Percentiles rank a stretch among this genome's conserved stretches.
These are phyloP conservation scores for Drosophila busckii DNA, from an alignment of 1,140 invertebrate species.

Conservation along the genomic window DNA sequence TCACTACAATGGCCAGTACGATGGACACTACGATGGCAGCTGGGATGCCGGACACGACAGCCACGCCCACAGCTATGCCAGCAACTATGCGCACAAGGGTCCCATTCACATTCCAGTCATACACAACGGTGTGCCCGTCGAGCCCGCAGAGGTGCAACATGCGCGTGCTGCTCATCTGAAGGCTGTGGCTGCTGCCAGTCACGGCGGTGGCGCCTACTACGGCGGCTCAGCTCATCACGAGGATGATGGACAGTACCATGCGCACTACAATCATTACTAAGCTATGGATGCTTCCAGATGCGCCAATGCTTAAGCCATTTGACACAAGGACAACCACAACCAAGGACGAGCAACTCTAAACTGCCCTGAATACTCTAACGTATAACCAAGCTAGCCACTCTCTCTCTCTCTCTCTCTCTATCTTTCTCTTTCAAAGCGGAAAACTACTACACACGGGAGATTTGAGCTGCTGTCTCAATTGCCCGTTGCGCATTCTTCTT, in stretches of 20 bases:
- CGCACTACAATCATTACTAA: conserved; percentile 64
- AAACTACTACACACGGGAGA: conserved; percentile 45
- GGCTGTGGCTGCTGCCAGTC: conserved; percentile 80
- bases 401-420: conserved; percentile 9
- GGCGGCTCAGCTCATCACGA: conserved; percentile 53
- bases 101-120: conserved; percentile 79
- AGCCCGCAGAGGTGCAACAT: conserved; percentile 82
- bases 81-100: conserved; percentile 73
- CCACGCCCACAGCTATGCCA: conserved; percentile 40
- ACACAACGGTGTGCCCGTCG: conserved; percentile 81
- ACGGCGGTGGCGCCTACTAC: conserved; percentile 48
- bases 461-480: conserved; percentile 40
- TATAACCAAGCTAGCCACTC: conserved; percentile 39
- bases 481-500: conserved; percentile 28
- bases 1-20: conserved; percentile 51
- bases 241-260: conserved; percentile 65
- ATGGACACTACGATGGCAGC: conserved; percentile 52
- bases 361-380: conserved; percentile 35
- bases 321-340: conserved; percentile 25
- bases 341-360: conserved; percentile 31
- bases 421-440: conserved; percentile 21
- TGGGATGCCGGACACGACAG: conserved; percentile 46
- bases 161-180: conserved; percentile 82
- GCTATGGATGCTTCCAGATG: background rate
- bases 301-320: conserved; percentile 12